Percentiles rank a stretch among this genome's conserved stretches.
Evolutionary conservation across 2,113 vertebrate genomes (phyloP).

Genomic region (Oryzias woworae): DNA sequence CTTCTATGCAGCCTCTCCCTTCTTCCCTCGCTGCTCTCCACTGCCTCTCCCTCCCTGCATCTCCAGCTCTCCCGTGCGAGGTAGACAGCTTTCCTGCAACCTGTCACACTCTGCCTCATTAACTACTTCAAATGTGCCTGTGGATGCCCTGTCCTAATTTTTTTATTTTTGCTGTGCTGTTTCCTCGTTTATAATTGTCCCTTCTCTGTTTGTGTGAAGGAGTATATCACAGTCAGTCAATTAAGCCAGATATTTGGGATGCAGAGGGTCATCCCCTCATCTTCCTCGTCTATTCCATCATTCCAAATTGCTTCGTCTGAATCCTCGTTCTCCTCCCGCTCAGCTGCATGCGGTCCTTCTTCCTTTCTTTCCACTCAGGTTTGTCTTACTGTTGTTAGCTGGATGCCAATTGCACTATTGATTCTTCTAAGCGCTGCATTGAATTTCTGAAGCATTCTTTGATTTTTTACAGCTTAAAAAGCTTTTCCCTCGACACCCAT

Average conservation of each 20-base stretch:
- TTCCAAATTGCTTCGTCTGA: constrained; percentile 76
- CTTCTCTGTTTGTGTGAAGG: constrained; percentile 62
- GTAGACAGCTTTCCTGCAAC: constrained; percentile 66
- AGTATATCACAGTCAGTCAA: constrained; percentile 90
- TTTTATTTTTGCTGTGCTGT: constrained; percentile 25
- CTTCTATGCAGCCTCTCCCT: constrained; percentile 66
- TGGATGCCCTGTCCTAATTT: neutral
- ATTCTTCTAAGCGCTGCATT: neutral
- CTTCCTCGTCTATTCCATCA: constrained; percentile 65
- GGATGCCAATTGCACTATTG: neutral
- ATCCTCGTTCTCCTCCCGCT: constrained; percentile 66
- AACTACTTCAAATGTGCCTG: constrained; percentile 2
- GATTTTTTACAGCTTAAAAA: neutral
- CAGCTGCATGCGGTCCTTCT: constrained; percentile 73
- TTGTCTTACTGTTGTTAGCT: constrained; percentile 51
- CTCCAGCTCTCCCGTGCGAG: constrained; percentile 83
- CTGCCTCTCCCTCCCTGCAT: constrained; percentile 78
- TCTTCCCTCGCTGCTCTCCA: constrained; percentile 71
- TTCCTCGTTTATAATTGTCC: constrained; percentile 20
- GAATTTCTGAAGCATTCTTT: neutral
- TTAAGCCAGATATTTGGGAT: constrained; percentile 84
- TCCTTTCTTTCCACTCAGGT: constrained; percentile 81
- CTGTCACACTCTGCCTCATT: constrained; percentile 10
- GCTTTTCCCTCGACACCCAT: constrained; percentile 9
- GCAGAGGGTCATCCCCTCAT: constrained; percentile 61